Conservation (phyloP, 1,140 invertebrate genomes). For the Apis mellifera region Amel_HAv3.1 CM009936.2:7853001-7853500, state of each 20-base stretch:
- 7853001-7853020: background rate
- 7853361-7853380: conserved; percentile 8
- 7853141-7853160: background rate
- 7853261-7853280: background rate
- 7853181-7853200: background rate
- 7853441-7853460: background rate
- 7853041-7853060: background rate
- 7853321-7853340: too few species aligned
- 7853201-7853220: background rate
- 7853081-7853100: background rate
- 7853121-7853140: background rate
- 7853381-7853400: background rate
- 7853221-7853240: too few species aligned
- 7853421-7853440: conserved; percentile 9
- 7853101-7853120: background rate
- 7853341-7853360: conserved; percentile 15
- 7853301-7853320: too few species aligned
- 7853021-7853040: conserved; percentile 9
- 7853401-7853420: conserved; percentile 2
- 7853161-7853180: background rate
- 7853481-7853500: too few species aligned
- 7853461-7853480: background rate
- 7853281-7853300: too few species aligned
- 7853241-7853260: background rate
- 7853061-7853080: too few species aligned